These are phyloP conservation scores for Gallirallus australis DNA, from an alignment of 2,797 vertebrate species.

Conservation along the genomic window DNA sequence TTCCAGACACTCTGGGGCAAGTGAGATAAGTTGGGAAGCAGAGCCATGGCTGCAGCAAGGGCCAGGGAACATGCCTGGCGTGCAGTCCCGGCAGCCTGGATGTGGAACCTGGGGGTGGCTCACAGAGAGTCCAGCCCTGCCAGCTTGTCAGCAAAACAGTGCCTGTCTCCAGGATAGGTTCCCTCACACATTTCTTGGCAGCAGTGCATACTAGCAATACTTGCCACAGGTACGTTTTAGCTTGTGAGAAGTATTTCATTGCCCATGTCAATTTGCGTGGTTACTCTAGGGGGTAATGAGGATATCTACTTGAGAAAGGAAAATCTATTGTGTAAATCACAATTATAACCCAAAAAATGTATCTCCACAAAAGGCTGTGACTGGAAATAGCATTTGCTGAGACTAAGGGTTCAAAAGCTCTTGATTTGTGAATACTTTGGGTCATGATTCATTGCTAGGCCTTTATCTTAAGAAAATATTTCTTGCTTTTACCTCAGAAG, in stretches of 20 bases:
- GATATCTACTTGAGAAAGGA: background rate
- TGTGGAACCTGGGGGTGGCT: background rate
- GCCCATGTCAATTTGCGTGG: background rate
- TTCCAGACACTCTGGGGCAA: background rate
- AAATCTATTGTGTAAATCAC: background rate
- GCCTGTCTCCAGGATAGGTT: rapidly evolving
- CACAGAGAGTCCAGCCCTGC: rapidly evolving
- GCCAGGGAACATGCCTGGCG: rapidly evolving
- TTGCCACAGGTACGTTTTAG: background rate
- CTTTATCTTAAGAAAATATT: background rate
- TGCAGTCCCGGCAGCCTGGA: rapidly evolving
- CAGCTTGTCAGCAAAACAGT: background rate
- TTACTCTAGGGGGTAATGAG: background rate
- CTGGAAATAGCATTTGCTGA: background rate
- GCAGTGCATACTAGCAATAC: rapidly evolving
- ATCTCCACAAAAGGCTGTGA: background rate
- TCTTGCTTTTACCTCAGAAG: background rate
- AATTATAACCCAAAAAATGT: background rate
- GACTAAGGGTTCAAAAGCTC: background rate
- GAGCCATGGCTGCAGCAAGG: background rate
- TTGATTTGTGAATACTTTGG: background rate
- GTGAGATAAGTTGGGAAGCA: background rate
- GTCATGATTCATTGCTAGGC: background rate
- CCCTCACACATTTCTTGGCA: background rate
- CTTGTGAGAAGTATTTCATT: background rate